Evolutionary conservation across 2,888 invertebrate genomes (phyloP), one percentile per base, ranked within the genome.

Genomic region (Falcaria lacertinaria): DNA sequence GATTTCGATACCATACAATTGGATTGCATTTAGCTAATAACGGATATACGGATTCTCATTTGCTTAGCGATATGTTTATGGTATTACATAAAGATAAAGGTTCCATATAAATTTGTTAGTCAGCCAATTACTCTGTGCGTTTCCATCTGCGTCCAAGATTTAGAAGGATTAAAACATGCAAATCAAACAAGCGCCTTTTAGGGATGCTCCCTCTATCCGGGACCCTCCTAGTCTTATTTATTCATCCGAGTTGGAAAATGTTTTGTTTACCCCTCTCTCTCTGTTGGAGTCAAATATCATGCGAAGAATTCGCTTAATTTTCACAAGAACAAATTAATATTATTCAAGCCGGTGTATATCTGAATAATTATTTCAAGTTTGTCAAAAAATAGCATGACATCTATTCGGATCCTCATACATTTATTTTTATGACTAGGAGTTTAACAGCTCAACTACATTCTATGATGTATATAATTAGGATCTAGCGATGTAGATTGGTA

Each of bases 91-190:
- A 11, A 11, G 11, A 28, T 28, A 11, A 28, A 28, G 28, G 28
- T 11, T 28, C 11, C 7, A 11, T 11, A 11, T 28, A 1, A 28
- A 28, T 28, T 4, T 41, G 56, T 45, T 52, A 58, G 58, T 49
- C 49, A 58, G 52, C 54, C 64, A 63, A 66, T 67, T 61, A 60
- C 59, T 57, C 45, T 42, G 41, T 49, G 41, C 50, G 54, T 53
- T 61, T 56, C 59, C 74, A 76, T 66, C 73, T 76, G 72, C 72
- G 78, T 57, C 74, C 53, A 60, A 69, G 74, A 76, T 73, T 70
- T 66, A 57, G 68, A 83, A 85, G 84, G 88, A 87, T 87, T 88
- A 86, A 83, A 87, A 85, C 81, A 87, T 88, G 86, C 85, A 86
- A 88, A 87, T 87, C 83, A 84, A 85, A 84, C 80, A 80, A 80